Evolutionary conservation across 2,113 vertebrate genomes (phyloP), one percentile per base, ranked within the genome.

Genomic region (Vanacampus margaritifer): DNA sequence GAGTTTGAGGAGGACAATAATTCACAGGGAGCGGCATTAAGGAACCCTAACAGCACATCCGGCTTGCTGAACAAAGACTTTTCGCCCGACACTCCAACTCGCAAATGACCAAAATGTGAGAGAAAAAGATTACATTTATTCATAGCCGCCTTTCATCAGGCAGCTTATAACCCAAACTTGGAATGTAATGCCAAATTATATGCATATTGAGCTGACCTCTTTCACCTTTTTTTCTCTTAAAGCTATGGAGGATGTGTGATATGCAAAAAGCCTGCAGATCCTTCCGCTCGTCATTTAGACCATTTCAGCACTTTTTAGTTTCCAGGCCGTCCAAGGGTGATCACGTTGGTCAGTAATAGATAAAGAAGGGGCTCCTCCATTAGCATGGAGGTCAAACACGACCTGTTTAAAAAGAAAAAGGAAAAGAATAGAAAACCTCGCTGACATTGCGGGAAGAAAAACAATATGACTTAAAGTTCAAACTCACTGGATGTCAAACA

Each of bases 141-240:
- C 86, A 88, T 81, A 74, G 84, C 84, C 61, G 84, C 79, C 84
- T 89, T 89, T 89, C 87, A 90, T 90, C 88, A 87, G 86, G 87
- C 82, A 80, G 88, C 88, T 89, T 90, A 89, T 86, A 87, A 82
- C 80, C 85, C 64, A 86, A 84, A 87, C 86, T 88, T 83, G 75
- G 79, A 86, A 86, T 87, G 81, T 87, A 88, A 85, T 86, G 85
- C 79, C 80, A 90, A 90, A 89, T 89, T 61, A 87, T 89, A 90
- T 90, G 89, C 87, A 90, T 89, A 90, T 87, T 86, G 84, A 78
- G 80, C 79, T 89, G 89, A 90, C 88, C 89, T 84, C 81, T 70
- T 67, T 84, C 83, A 85, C 87, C 88, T 74, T 87, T 64, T 63
- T 64, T 64, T 48, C 60, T 84, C 83, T 87, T 84, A 89, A 89